These are phyloP conservation scores for Otolemur garnettii DNA, from an alignment of 2,113 vertebrate species.

Conservation along the genomic window DNA sequence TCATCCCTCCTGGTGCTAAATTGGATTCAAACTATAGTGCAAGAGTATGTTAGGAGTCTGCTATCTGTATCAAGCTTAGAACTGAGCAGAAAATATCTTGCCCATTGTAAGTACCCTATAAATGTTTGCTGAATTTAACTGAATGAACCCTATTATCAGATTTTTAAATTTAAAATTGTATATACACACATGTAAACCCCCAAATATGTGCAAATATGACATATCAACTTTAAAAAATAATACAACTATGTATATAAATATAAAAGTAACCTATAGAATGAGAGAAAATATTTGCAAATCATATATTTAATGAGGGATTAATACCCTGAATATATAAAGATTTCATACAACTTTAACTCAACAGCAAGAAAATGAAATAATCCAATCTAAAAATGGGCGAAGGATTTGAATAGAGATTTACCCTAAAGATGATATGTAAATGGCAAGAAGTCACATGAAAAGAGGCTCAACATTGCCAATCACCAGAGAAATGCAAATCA, in stretches of 20 bases:
- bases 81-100: background rate
- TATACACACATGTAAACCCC: background rate
- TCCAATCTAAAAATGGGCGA: background rate
- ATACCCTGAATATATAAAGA: background rate
- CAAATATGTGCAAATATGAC: background rate
- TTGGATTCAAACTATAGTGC: background rate
- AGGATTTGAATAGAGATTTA: background rate
- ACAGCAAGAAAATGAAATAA: background rate
- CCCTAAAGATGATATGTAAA: background rate
- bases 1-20: background rate
- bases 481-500: background rate
- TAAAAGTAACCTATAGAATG: background rate
- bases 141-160: background rate
- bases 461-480: background rate
- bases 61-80: background rate
- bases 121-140: constrained; percentile 13
- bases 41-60: background rate
- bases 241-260: background rate
- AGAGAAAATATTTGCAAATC: constrained; percentile 10
- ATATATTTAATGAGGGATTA: background rate
- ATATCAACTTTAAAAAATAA: background rate
- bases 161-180: constrained; percentile 35
- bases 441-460: background rate
- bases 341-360: background rate
- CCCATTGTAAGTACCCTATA: background rate